These are phyloP conservation scores for Nylanderia fulva DNA, from an alignment of 1,140 invertebrate species.

Conservation along the genomic window DNA sequence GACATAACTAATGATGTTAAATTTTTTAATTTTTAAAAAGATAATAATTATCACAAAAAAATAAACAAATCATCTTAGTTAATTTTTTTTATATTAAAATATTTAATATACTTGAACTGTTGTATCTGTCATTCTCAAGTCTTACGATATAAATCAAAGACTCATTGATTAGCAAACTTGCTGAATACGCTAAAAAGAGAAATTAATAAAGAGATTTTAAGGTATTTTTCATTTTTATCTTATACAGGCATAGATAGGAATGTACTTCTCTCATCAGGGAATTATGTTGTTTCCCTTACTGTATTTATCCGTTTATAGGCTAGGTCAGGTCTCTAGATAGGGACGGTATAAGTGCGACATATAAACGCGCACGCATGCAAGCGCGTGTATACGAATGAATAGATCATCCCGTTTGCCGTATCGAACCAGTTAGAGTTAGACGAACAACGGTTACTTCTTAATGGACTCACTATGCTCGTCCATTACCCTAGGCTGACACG, in stretches of 20 bases:
- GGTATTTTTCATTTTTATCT: constrained; percentile 17
- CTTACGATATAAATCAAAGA: constrained; percentile 5
- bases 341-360: constrained; percentile 1
- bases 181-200: background rate
- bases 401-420: constrained; percentile 49
- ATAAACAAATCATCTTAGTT: background rate
- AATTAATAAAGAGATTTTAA: constrained; percentile 10
- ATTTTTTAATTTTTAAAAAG: background rate
- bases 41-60: constrained; percentile 6
- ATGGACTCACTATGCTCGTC: constrained; percentile 71
- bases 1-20: background rate
- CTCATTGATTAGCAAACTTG: background rate
- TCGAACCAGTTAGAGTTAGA: constrained; percentile 72
- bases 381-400: background rate
- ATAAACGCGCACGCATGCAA: constrained; percentile 14
- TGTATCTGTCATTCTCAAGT: background rate
- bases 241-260: constrained; percentile 7
- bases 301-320: constrained; percentile 34
- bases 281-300: background rate
- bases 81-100: background rate
- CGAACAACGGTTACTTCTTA: constrained; percentile 74
- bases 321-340: constrained; percentile 50
- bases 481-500: constrained; percentile 65
- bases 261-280: constrained; percentile 3
- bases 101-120: background rate